phyloP scores from a whole-genome alignment of 2,113 vertebrate species.

The Oxyura jamaicensis region DNA sequence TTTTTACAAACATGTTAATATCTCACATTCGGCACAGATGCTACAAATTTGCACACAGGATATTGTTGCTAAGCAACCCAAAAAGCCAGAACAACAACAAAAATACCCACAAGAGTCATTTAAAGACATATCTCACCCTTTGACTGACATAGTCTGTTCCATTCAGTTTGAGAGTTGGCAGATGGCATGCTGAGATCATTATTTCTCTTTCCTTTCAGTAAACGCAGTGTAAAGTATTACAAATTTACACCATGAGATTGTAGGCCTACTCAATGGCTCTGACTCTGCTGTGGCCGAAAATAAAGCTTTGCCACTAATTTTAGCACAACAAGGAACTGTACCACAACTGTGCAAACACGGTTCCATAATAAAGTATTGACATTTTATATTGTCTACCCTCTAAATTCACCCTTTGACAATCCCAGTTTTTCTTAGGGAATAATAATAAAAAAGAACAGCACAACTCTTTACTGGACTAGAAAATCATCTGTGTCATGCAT shows the following conservation, averaged over 20 bases:
- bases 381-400: not conserved
- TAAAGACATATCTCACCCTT: not conserved
- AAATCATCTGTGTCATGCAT: not conserved
- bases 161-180: conserved; percentile 11
- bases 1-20: conserved; percentile 21
- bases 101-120: not conserved
- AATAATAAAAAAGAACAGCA: not conserved
- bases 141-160: conserved; percentile 8
- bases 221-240: not conserved
- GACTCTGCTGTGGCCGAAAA: not conserved
- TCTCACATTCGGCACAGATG: not conserved
- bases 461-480: not conserved
- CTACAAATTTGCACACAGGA: not conserved
- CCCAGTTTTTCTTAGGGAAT: not conserved
- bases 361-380: not conserved
- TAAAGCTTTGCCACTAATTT: not conserved
- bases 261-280: not conserved
- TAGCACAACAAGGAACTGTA: not conserved
- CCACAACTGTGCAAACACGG: not conserved
- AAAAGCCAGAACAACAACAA: not conserved
- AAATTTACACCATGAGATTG: not conserved
- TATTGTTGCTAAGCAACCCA: conserved; percentile 7
- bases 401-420: not conserved
- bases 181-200: conserved; percentile 29
- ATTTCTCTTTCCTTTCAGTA: conserved; percentile 1